phyloP scores from a whole-genome alignment of 2,113 vertebrate species.

The Podocnemis expansa region DNA sequence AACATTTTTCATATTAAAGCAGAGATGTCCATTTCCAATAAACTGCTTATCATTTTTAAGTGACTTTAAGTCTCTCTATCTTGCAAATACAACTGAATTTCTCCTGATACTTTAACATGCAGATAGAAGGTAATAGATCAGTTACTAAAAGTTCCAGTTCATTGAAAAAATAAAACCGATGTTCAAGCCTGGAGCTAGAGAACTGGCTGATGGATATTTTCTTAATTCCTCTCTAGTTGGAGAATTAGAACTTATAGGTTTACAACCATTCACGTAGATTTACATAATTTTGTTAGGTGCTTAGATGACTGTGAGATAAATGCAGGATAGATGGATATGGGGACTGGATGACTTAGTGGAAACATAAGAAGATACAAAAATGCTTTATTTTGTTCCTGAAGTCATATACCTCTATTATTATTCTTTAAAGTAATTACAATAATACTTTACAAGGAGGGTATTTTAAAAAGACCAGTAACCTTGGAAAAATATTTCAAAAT shows the following conservation, averaged over 20 bases:
- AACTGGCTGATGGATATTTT: background rate
- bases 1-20: constrained; percentile 13
- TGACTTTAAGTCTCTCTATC: background rate
- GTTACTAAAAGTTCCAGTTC: background rate
- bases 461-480: background rate
- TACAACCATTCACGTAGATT: background rate
- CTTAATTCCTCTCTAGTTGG: background rate
- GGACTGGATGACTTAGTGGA: background rate
- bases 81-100: background rate
- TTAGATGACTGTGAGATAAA: background rate
- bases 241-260: background rate
- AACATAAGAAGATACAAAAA: background rate
- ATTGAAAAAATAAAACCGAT: background rate
- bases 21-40: background rate
- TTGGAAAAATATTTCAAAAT: background rate
- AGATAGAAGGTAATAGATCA: background rate
- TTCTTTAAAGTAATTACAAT: background rate
- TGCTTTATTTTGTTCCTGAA: background rate
- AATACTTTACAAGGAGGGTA: background rate
- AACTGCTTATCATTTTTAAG: background rate
- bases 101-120: background rate
- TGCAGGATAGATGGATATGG: background rate
- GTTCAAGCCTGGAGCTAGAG: background rate
- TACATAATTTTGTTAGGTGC: background rate
- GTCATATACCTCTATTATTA: background rate